Evolutionary conservation across 2,888 invertebrate species (phyloP).

Genomic region (Drosophila kambysellisi): DNA sequence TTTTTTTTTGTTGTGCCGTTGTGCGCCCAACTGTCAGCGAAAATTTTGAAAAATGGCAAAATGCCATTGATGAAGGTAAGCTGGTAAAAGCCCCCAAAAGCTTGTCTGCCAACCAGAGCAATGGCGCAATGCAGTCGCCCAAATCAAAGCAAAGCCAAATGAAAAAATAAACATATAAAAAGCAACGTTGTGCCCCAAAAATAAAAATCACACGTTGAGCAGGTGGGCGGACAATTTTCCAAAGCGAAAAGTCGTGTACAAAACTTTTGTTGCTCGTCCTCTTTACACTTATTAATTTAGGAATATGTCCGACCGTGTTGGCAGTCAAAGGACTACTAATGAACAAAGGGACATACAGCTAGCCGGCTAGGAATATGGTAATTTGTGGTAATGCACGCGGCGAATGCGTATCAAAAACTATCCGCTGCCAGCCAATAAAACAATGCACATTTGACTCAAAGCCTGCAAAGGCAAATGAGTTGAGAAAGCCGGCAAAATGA

Average conservation of each 20-base stretch:
- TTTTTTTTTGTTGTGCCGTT: slow-evolving; percentile 13
- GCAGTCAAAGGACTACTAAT: slow-evolving; percentile 19
- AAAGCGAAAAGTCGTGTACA: slow-evolving; percentile 82
- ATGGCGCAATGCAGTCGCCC: slow-evolving; percentile 62
- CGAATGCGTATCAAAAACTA: slow-evolving; percentile 58
- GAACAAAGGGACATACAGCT: slow-evolving; percentile 20
- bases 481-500: slow-evolving; percentile 39
- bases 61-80: slow-evolving; percentile 81
- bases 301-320: slow-evolving; percentile 42
- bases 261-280: slow-evolving; percentile 47
- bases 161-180: slow-evolving; percentile 9
- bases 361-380: slow-evolving; percentile 28
- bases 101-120: slow-evolving; percentile 42
- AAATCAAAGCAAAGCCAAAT: slow-evolving; percentile 63
- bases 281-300: slow-evolving; percentile 76
- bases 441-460: slow-evolving; percentile 35
- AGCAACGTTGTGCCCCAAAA: slow-evolving; percentile 15
- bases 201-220: slow-evolving; percentile 19
- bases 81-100: slow-evolving; percentile 50
- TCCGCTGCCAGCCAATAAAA: slow-evolving; percentile 34
- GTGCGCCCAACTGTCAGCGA: slow-evolving; percentile 73
- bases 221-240: slow-evolving; percentile 62
- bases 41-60: slow-evolving; percentile 82
- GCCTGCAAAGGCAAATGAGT: slow-evolving; percentile 30
- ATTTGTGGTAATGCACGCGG: slow-evolving; percentile 57